phyloP scores from a whole-genome alignment of 2,888 invertebrate genomes.

The Amphipoea lucens region DNA sequence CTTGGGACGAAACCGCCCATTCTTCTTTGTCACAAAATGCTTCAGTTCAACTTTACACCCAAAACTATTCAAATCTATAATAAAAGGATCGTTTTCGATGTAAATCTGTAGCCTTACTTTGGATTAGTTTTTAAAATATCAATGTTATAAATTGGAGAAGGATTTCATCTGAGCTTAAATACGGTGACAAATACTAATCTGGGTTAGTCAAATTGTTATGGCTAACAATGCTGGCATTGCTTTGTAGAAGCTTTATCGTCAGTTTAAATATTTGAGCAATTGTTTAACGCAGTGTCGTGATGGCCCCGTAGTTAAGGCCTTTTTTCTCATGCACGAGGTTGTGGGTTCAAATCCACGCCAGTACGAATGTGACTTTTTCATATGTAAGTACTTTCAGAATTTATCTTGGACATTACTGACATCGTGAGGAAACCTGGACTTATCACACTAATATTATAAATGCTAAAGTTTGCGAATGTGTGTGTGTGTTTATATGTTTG shows the following conservation, averaged over 20 bases:
- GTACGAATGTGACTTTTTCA: not conserved
- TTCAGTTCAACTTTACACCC: not conserved
- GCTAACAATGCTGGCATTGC: not conserved
- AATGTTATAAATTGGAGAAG: conserved; percentile 38
- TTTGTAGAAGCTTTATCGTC: not conserved
- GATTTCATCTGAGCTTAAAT: conserved; percentile 33
- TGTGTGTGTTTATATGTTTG: too few relatives aligned
- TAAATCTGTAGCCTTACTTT: conserved; percentile 2
- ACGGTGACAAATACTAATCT: conserved; percentile 30
- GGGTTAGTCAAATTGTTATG: conserved; percentile 27
- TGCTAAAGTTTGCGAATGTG: too few relatives aligned
- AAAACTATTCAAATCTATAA: not conserved
- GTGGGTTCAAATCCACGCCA: not conserved
- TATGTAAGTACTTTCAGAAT: not conserved
- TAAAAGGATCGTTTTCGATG: conserved; percentile 24
- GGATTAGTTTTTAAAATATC: conserved; percentile 23
- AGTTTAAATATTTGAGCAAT: conserved; percentile 8
- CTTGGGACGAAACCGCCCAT: too few relatives aligned
- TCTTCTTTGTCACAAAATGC: too few relatives aligned
- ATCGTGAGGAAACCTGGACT: not conserved
- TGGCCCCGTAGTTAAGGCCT: not conserved
- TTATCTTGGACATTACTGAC: not conserved
- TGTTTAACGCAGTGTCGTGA: not conserved
- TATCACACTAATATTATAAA: too few relatives aligned
- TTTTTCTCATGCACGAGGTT: not conserved